Evolutionary conservation across 2,113 vertebrate species (phyloP).

Genomic region (Microtus pennsylvanicus): DNA sequence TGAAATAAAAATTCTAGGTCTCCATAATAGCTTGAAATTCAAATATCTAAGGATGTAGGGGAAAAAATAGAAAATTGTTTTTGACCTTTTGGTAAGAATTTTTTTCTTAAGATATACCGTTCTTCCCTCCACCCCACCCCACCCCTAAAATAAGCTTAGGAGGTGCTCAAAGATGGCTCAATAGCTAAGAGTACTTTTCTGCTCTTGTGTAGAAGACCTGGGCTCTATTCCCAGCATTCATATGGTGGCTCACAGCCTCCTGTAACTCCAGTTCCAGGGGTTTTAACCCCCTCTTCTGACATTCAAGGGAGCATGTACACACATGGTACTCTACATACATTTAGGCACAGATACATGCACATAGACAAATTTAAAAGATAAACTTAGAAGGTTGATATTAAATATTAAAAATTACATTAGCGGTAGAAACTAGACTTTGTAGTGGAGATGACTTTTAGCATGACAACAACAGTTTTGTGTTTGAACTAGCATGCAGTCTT

Average conservation of each 20-base stretch:
- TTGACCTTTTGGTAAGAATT: background rate
- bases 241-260: background rate
- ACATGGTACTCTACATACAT: background rate
- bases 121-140: no score
- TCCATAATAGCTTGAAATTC: background rate
- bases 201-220: background rate
- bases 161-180: background rate
- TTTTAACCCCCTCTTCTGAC: background rate
- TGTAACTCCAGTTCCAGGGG: background rate
- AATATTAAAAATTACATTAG: background rate
- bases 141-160: background rate
- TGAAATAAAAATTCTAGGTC: conserved; percentile 37
- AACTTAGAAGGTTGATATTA: background rate
- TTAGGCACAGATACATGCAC: background rate
- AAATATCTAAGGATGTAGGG: background rate
- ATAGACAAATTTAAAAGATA: background rate
- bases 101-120: background rate
- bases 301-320: background rate
- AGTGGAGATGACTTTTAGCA: background rate
- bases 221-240: background rate
- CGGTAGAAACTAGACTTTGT: background rate
- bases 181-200: background rate
- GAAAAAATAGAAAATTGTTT: background rate
- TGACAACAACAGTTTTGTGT: background rate
- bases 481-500: background rate